phyloP scores from a whole-genome alignment of 2,888 invertebrate species.

The Eupeodes latifasciatus region DNA sequence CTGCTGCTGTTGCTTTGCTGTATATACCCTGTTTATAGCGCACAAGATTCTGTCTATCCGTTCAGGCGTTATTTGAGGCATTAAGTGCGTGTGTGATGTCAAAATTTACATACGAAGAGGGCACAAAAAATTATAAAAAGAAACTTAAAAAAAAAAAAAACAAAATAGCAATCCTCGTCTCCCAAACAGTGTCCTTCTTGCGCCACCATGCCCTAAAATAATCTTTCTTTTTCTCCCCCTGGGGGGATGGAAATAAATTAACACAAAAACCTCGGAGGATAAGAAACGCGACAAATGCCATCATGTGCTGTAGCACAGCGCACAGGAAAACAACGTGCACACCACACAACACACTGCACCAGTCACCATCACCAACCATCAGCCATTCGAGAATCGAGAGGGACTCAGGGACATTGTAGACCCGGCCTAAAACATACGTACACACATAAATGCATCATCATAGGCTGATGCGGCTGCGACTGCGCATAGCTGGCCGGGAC shows the following conservation, averaged over 20 bases:
- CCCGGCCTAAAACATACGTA: conserved; percentile 39
- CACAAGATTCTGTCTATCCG: conserved; percentile 55
- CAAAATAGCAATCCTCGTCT: conserved; percentile 38
- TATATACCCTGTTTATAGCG: conserved; percentile 43
- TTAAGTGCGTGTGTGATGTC: conserved; percentile 79
- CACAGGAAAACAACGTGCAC: conserved; percentile 46
- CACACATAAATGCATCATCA: conserved; percentile 56
- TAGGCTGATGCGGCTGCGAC: conserved; percentile 31
- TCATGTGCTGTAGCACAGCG: conserved; percentile 69
- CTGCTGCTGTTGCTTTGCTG: background rate
- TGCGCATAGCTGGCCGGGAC: conserved; percentile 42
- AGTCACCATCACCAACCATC: conserved; percentile 29
- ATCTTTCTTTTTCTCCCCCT: conserved; percentile 69
- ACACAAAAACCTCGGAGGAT: conserved; percentile 76
- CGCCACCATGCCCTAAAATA: conserved; percentile 63
- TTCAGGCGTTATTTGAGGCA: conserved; percentile 73
- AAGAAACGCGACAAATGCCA: conserved; percentile 76
- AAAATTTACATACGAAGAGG: conserved; percentile 78
- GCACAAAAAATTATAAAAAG: conserved; percentile 49
- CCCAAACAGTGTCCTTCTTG: conserved; percentile 22
- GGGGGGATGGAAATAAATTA: conserved; percentile 76
- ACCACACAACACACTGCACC: background rate
- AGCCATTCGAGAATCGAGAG: conserved; percentile 22
- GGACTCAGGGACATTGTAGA: conserved; percentile 65
- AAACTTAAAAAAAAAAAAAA: conserved; percentile 29